Conservation (phyloP, 2,797 vertebrate species). For the Ibycter americanus region DNA sequence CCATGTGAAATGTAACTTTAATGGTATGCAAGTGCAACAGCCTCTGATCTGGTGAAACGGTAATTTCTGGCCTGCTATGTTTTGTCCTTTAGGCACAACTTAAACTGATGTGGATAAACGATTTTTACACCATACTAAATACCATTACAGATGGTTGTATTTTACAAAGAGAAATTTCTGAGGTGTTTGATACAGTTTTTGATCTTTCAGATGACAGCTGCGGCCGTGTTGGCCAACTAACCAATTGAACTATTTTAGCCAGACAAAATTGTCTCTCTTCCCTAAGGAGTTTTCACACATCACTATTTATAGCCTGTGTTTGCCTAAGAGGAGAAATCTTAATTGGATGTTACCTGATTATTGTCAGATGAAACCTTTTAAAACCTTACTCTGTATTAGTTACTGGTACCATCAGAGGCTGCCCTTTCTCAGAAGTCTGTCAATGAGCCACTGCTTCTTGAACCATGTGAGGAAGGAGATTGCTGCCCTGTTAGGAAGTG, state of each 20-base stretch:
- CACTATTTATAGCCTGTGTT: not conserved
- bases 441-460: not conserved
- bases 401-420: not conserved
- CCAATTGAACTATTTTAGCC: not conserved
- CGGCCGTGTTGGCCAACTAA: not conserved
- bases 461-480: not conserved
- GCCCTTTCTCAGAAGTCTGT: not conserved
- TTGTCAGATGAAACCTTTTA: not conserved
- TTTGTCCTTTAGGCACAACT: not conserved
- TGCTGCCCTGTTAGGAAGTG: not conserved
- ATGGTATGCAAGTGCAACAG: not conserved
- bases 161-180: not conserved
- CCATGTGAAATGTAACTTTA: not conserved
- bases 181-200: rapidly evolving
- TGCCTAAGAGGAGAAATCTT: not conserved
- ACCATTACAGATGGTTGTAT: not conserved
- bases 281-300: not conserved
- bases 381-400: not conserved
- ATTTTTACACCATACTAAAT: not conserved
- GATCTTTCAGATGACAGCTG: not conserved
- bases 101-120: not conserved
- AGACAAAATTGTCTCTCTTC: not conserved
- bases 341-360: not conserved
- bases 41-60: not conserved
- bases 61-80: not conserved